Base-by-base conservation (phyloP, 2,888 invertebrate species). In the Notodonta ziczac region DNA sequence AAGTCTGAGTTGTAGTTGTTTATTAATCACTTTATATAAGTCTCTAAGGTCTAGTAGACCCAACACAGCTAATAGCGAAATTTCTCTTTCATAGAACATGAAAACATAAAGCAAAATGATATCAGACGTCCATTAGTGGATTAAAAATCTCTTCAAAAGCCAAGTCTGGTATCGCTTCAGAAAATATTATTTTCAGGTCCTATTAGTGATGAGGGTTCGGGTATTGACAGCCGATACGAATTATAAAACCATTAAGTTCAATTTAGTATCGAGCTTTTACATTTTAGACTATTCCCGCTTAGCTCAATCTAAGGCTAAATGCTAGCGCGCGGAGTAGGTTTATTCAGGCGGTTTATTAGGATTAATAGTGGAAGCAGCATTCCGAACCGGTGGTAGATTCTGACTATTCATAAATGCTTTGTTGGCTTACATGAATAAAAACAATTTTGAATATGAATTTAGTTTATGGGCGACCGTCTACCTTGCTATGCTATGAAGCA, bases 61-160 rank as follows among this genome's bases (percentile, higher is more conserved):
- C 16, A 50, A 50, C 50, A 50, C 48, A 14, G 14, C 48, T n/a
- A 48, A 48, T n/a, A 44, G 44, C 44, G 4, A 46, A 51, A 54
- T 54, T 54, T 54, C 54, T n/a, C 35, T 54, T 54, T 39, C n/a
- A 35, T 54, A 54, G 13, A 54, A n/a, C 13, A 32, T 12, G 24
- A 9, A 51, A 14, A 53, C 24, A 14, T 54, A 39, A n/a, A 54
- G 39, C 13, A 12, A 12, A 54, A 54, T 39, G 39, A 40, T 54
- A 54, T n/a, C 10, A 14, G 39, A 54, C 35, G 46, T n/a, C 48
- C 48, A 59, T 55, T 46, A 57, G 32, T 13, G n/a, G 48, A 57
- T 54, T 54, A 54, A 54, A 54, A 54, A 54, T 35, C 54, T 54
- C 39, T 54, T 39, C 7, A 8, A 39, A 39, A 39, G 39, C 13